Conservation (phyloP, 1,140 invertebrate genomes). For the Rhagoletis zephyria region DNA sequence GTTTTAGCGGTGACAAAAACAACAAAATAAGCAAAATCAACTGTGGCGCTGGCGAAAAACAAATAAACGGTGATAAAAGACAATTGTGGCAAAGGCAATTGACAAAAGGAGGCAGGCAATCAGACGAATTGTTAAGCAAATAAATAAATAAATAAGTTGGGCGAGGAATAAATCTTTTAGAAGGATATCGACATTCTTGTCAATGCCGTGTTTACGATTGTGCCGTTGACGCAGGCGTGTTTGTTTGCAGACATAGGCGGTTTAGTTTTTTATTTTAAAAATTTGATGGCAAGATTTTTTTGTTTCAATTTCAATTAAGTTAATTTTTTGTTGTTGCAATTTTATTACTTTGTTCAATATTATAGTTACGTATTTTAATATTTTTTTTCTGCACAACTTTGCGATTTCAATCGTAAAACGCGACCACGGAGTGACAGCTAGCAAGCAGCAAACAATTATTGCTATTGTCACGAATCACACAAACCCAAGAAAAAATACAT, state of each 20-base stretch:
- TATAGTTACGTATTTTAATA: background rate
- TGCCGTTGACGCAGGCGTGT: background rate
- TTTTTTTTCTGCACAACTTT: background rate
- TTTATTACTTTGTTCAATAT: background rate
- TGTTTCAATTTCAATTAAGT: background rate
- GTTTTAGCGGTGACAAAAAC: conserved; percentile 30
- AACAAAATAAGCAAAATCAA: background rate
- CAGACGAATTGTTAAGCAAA: conserved; percentile 48
- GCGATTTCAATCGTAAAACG: conserved; percentile 46
- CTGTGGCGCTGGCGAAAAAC: background rate
- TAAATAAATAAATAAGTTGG: conserved; percentile 45
- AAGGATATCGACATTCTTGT: conserved; percentile 49
- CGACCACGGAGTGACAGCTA: conserved; percentile 40
- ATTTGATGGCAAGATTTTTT: conserved; percentile 1
- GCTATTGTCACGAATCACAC: conserved; percentile 26
- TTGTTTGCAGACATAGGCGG: background rate
- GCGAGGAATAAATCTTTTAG: conserved; percentile 35
- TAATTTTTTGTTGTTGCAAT: background rate
- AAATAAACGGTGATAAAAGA: conserved; percentile 14
- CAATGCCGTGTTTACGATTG: conserved; percentile 42
- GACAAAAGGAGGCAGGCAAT: conserved; percentile 18
- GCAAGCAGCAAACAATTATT: conserved; percentile 51
- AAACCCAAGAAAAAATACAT: background rate
- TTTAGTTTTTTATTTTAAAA: background rate
- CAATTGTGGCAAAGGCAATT: background rate